Percentiles rank a stretch among this genome's conserved stretches.
phyloP scores from a whole-genome alignment of 2,888 invertebrate genomes.

The Macrophya alboannulata region DNA sequence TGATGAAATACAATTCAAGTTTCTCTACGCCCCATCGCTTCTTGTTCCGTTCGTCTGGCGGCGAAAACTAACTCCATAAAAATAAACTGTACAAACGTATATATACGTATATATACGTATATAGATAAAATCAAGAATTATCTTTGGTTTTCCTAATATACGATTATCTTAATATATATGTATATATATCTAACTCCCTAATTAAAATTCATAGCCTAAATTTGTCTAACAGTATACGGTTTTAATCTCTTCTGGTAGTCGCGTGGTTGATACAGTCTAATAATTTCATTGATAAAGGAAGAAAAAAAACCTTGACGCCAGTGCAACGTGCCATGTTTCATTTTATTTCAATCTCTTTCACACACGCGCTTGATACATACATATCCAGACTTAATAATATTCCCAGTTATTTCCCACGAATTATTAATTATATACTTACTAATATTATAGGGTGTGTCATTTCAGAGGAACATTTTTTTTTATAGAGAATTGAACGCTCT shows the following conservation, averaged over 20 bases:
- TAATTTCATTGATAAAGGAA: conserved; percentile 48
- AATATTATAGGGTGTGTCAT: no score
- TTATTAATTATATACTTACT: neutral
- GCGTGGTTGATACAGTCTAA: conserved; percentile 35
- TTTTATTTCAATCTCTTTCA: neutral
- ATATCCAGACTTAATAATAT: conserved; percentile 13
- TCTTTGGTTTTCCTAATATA: neutral
- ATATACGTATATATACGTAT: neutral
- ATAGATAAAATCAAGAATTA: neutral
- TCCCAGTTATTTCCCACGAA: neutral
- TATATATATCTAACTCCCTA: neutral
- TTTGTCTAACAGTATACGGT: neutral
- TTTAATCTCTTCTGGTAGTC: neutral
- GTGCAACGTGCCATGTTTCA: conserved; percentile 8
- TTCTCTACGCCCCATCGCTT: conserved; percentile 32
- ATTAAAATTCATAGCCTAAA: conserved; percentile 1
- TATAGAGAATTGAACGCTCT: no score
- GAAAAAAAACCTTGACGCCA: neutral
- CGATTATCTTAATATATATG: neutral
- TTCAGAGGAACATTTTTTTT: no score
- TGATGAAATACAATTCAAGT: conserved; percentile 46
- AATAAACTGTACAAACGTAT: neutral
- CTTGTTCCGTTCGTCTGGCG: conserved; percentile 18
- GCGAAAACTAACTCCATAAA: conserved; percentile 27
- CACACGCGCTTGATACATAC: neutral